Base-by-base conservation (phyloP, 2,797 vertebrate genomes). In the Poeciliopsis gracilis region DNA sequence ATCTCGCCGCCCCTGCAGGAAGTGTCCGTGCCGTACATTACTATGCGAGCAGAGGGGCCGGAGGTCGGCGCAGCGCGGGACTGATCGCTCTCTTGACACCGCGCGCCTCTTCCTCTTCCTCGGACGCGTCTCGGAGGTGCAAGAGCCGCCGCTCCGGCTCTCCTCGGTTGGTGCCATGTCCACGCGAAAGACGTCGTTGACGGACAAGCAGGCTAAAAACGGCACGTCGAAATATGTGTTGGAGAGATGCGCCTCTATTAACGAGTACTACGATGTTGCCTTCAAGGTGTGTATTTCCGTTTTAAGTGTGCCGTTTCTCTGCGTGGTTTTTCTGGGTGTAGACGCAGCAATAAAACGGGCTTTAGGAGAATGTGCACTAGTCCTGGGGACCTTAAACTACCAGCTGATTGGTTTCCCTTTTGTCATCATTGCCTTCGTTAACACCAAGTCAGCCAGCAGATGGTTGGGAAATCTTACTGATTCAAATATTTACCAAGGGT, bases 261-360 rank as follows among this genome's bases (percentile, higher is more conserved):
- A 95, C 90, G 95, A 96, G 83, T 96, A 95, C 89, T 96, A 95
- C 85, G 96, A 96, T 86, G 88, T 96, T 89, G 91, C 95, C 74
- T 96, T 96, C 90, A 96, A 96, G 96, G 96, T 96, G 87, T 89
- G 95, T 95, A 93, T 92, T 76, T 78, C 77, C 77, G 13, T 86
- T 77, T 83, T 66, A 38, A 79, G 28, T 2, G 70, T 73, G 13
- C 77, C 15, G 1, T 69, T 36, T 61, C 75, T 45, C 46, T 63
- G 49, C 41, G 55, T 41, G 63, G 70, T 86, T 87, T 43, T 43
- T 10, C 77, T 77, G 87, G 81, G 77, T 81, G 83, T 75, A 51
- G 74, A 82, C 78, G 85, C 78, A 71, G 77, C 59, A 77, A 43
- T 73, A 12, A 12, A 78, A 41, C 66, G 51, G 49, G 77, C 28